phyloP scores from a whole-genome alignment of 2,113 vertebrate genomes.

The Ariopsis seemanni region DNA sequence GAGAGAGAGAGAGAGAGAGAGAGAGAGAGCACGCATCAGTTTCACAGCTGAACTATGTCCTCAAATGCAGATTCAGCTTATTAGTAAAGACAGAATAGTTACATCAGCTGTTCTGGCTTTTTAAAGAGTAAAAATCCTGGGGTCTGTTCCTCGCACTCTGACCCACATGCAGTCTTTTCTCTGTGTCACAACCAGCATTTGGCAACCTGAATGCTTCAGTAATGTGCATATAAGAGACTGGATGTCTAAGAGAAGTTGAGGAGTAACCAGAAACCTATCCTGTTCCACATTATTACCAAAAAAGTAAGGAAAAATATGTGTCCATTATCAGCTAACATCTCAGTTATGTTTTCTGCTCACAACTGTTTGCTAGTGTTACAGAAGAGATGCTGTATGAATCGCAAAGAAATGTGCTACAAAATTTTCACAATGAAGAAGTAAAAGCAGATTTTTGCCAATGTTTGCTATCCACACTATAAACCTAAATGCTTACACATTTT shows the following conservation, averaged over 20 bases:
- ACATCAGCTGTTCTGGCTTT: constrained; percentile 31
- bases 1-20: too few relatives aligned
- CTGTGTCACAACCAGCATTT: constrained; percentile 8
- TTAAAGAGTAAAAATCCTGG: constrained; percentile 6
- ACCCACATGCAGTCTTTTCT: constrained; percentile 7
- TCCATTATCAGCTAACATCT: not conserved
- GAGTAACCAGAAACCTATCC: not conserved
- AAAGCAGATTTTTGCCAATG: not conserved
- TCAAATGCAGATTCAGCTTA: not conserved
- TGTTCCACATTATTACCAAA: not conserved
- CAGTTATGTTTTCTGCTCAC: not conserved
- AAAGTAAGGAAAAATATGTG: not conserved
- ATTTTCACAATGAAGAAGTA: not conserved
- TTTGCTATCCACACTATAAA: not conserved
- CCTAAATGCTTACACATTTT: not conserved
- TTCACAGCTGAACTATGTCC: not conserved
- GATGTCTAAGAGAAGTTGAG: not conserved
- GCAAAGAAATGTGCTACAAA: not conserved
- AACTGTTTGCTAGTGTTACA: not conserved
- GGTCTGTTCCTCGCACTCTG: constrained; percentile 18
- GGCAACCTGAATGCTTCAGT: constrained; percentile 26
- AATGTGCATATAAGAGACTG: not conserved
- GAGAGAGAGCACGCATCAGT: not conserved
- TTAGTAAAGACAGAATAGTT: constrained; percentile 10
- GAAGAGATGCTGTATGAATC: not conserved